These are phyloP conservation scores for Plestiodon gilberti DNA, from an alignment of 2,113 vertebrate genomes.

Conservation along the genomic window DNA sequence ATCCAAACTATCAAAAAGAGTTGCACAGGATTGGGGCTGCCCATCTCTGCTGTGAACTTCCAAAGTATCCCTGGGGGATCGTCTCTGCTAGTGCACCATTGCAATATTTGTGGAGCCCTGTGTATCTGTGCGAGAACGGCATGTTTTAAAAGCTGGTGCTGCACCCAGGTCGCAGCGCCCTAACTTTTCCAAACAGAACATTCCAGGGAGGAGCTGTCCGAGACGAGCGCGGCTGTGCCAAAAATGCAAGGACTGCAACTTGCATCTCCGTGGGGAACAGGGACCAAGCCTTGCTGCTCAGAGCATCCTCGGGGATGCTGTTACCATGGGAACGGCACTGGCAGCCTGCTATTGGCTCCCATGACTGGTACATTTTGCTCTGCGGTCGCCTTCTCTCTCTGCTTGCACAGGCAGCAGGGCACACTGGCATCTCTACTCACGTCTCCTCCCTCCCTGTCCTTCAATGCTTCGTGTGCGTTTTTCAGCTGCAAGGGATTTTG, in stretches of 20 bases:
- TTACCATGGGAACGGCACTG: constrained; percentile 12
- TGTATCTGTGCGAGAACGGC: too few relatives aligned
- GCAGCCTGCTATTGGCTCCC: neutral
- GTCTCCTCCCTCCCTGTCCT: neutral
- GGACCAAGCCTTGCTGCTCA: neutral
- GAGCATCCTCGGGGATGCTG: constrained; percentile 2
- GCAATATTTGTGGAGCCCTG: too few relatives aligned
- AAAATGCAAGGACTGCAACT: neutral
- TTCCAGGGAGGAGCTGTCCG: neutral
- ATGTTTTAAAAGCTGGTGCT: neutral
- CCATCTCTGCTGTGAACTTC: too few relatives aligned
- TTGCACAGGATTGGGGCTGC: too few relatives aligned
- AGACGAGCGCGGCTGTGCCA: neutral
- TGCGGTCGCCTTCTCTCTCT: neutral
- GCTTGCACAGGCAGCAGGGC: neutral
- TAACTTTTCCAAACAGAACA: neutral
- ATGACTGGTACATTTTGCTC: neutral
- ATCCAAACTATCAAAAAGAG: too few relatives aligned
- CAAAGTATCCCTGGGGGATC: too few relatives aligned
- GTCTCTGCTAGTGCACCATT: too few relatives aligned
- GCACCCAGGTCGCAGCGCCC: neutral
- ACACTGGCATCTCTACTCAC: neutral
- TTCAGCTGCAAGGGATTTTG: neutral
- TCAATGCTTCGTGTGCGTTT: neutral
- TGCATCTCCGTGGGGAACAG: neutral